Evolutionary conservation across 2,113 vertebrate species (phyloP), one percentile per base, ranked within the genome.

Genomic region (Entomyzon cyanotis): DNA sequence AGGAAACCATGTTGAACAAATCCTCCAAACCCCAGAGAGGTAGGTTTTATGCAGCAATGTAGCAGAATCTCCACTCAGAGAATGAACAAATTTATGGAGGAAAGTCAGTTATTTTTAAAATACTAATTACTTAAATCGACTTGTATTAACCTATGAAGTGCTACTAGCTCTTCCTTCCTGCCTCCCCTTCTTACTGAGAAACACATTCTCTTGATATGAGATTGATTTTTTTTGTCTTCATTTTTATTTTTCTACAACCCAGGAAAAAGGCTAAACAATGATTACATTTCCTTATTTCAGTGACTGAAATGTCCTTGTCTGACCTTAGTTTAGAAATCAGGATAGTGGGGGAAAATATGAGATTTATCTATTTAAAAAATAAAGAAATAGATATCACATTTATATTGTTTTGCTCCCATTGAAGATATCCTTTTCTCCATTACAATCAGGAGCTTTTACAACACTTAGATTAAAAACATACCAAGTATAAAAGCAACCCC

Each of bases 201-300:
- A 80, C 15, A 27, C 42, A 35, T 77, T 88, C 58, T 96, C 30
- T 89, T 89, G 53, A 65, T 35, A 60, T 12, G 25, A 87, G 52
- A 94, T 41, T 46, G 18, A 58, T 37, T 63, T 94, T 94, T 70
- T 95, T 89, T 96, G 6, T 76, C 56, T 87, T 86, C 1, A 52
- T 77, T 92, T 92, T 53, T 60, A 18, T 55, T 78, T 79, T 74
- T 77, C 49, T 84, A 75, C 30, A 71, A 58, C 27, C 20, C 76
- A 88, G 68, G 64, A 90, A 97, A 91, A 87, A 90, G n/a, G 53
- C 59, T 94, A 81, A 95, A 82, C 31, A 77, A 83, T 52, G 59
- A 82, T 42, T 81, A 58, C 37, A 69, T 92, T 75, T 93, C 55
- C 47, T 93, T 93, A 87, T 60, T 87, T 85, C 39, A 87, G 37